Conservation (phyloP, 2,888 invertebrate genomes). For the Cerastis leucographa region DNA sequence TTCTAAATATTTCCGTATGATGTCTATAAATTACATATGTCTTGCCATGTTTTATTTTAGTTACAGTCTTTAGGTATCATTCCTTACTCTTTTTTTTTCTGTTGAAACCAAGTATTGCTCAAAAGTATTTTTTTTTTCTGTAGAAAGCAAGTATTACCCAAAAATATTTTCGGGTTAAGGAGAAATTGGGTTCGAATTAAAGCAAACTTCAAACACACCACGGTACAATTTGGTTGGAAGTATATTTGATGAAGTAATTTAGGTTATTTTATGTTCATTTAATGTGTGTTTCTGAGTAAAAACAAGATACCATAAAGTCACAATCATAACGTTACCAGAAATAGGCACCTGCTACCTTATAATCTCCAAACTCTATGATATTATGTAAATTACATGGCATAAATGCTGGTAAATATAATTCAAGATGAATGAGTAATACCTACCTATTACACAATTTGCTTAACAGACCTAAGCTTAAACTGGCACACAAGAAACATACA, state of each 20-base stretch:
- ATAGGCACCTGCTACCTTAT: background rate
- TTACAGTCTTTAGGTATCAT: no score
- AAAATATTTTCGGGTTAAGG: background rate
- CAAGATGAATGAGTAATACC: conserved; percentile 17
- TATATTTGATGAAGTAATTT: background rate
- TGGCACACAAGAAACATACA: background rate
- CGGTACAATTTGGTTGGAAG: background rate
- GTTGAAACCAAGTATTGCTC: background rate
- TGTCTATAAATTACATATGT: no score
- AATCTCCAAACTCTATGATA: conserved; percentile 2
- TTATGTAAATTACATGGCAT: conserved; percentile 11
- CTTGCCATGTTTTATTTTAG: background rate
- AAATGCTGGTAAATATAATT: background rate
- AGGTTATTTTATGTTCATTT: background rate
- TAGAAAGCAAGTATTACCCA: background rate
- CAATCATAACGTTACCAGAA: conserved; percentile 9
- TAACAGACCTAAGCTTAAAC: background rate
- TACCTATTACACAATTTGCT: conserved; percentile 3
- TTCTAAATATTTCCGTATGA: no score
- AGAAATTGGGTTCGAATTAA: background rate
- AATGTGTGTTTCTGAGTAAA: background rate
- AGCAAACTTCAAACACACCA: background rate
- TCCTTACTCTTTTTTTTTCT: background rate
- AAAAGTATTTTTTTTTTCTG: background rate
- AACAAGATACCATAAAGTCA: background rate